Evolutionary conservation across 2,113 vertebrate genomes (phyloP), one percentile per base, ranked within the genome.

Genomic region (Apteryx owenii): DNA sequence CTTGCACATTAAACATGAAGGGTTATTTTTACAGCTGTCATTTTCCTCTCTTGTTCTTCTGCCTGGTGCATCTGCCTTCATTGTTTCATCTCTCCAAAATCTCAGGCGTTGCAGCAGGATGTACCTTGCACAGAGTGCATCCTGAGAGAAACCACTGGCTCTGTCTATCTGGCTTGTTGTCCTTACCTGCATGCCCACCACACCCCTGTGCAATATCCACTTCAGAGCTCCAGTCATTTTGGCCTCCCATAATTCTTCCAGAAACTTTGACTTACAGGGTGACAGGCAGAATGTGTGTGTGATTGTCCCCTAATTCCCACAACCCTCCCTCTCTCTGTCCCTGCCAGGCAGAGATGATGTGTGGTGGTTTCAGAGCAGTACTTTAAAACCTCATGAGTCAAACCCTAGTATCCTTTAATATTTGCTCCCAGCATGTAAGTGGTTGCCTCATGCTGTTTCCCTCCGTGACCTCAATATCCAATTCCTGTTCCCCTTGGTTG

Each of bases 401-500:
- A 94, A 81, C 51, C 72, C 58, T 90, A 90, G 66, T 54, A 93
- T 81, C 94, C 91, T 90, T 97, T 94, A 96, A 96, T 93, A 97
- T 93, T 91, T 93, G 70, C 76, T 96, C 91, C 69, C 94, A 97
- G 97, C 88, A 66, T 54, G 88, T 95, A 95, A 96, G 86, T 81
- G 84, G 36, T 85, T 29, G 68, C 64, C 33, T 91, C 95, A 77
- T 62, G 93, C 94, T 94, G 91, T 86, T 96, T 95, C 68, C 60
- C 60, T 90, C 95, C 3, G 40, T 93, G 96, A 97, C 96, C 94
- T 96, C 90, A 96, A 53, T 90, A 91, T 96, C 79, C 86, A 96
- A 81, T 95, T 94, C 90, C 76, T 75, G 64, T 93, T 97, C 91
- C 84, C 86, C 79, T 93, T 96, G 54, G 80, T 70, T 87, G 80